Percentiles rank a stretch among this genome's conserved stretches.
Conservation (phyloP, 2,113 vertebrate species). For the Eidolon helvum region DNA sequence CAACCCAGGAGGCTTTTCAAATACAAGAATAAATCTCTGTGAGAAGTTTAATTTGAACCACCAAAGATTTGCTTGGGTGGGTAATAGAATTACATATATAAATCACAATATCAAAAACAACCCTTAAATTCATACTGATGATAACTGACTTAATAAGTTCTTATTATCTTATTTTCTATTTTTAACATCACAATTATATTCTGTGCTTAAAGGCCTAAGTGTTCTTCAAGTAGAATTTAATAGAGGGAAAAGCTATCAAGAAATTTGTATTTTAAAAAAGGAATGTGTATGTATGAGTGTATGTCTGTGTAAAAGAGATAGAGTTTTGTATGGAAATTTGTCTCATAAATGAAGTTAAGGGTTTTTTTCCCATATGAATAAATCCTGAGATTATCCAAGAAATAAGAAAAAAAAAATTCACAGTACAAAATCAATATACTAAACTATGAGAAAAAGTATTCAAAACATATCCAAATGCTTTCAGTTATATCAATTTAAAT, state of each 20-base stretch:
- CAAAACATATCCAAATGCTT: slow-evolving; percentile 36
- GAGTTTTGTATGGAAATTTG: slow-evolving; percentile 43
- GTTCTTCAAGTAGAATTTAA: slow-evolving; percentile 43
- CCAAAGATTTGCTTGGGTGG: background rate
- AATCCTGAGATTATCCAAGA: slow-evolving; percentile 69
- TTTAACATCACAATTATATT: slow-evolving; percentile 40
- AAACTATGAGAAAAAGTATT: slow-evolving; percentile 50
- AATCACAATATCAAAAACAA: slow-evolving; percentile 34
- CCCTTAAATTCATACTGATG: slow-evolving; percentile 15
- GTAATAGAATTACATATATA: background rate
- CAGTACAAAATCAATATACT: slow-evolving; percentile 59
- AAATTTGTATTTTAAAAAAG: background rate
- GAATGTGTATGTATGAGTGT: background rate
- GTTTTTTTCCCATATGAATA: background rate
- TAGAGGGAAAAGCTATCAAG: background rate
- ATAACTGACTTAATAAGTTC: slow-evolving; percentile 31
- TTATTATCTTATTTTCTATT: slow-evolving; percentile 18
- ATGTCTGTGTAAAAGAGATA: background rate
- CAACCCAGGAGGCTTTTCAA: background rate
- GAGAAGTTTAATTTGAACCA: slow-evolving; percentile 25
- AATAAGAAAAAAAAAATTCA: slow-evolving; percentile 63
- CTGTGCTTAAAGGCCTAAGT: background rate
- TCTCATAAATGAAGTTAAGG: slow-evolving; percentile 44
- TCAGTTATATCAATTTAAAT: slow-evolving; percentile 58
- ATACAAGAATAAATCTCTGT: slow-evolving; percentile 19